Conservation (phyloP, 2,797 vertebrate species). For the Urocyon cinereoargenteus region DNA sequence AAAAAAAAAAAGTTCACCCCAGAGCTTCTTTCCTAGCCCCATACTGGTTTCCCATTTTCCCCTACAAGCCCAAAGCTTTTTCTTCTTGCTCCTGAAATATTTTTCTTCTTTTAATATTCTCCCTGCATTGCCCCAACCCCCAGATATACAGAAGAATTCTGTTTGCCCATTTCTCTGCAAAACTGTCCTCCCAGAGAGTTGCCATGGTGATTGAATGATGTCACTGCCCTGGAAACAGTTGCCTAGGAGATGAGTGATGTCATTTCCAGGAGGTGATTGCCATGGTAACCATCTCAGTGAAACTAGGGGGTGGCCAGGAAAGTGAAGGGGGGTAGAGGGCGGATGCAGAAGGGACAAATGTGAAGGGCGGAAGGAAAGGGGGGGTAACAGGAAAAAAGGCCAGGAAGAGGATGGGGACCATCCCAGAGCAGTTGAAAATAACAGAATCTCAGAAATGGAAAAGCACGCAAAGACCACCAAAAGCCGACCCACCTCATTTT, state of each 20-base stretch:
- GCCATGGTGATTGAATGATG: slow-evolving; percentile 84
- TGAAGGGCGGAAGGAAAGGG: slow-evolving; percentile 66
- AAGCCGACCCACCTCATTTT: background rate
- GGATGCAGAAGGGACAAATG: slow-evolving; percentile 60
- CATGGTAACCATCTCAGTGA: slow-evolving; percentile 78
- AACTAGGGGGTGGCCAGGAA: slow-evolving; percentile 53
- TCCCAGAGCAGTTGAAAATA: slow-evolving; percentile 56
- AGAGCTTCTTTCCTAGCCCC: background rate
- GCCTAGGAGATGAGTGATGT: slow-evolving; percentile 85
- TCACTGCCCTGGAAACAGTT: slow-evolving; percentile 85
- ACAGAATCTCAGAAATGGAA: slow-evolving; percentile 39
- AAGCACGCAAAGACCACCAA: background rate
- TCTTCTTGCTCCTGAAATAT: slow-evolving; percentile 25
- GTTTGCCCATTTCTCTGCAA: slow-evolving; percentile 59
- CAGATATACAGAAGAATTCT: slow-evolving; percentile 49
- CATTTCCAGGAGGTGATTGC: slow-evolving; percentile 85
- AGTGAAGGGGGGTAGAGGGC: slow-evolving; percentile 14
- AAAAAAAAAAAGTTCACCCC: background rate
- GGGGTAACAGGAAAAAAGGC: background rate
- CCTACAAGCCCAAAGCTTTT: background rate
- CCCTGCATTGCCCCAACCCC: background rate
- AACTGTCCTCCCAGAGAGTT: slow-evolving; percentile 77
- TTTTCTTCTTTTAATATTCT: slow-evolving; percentile 30
- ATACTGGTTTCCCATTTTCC: background rate
- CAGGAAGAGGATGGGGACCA: slow-evolving; percentile 54